Percentiles rank a stretch among this genome's conserved stretches.
These are phyloP conservation scores for Dicranocentrus wangi DNA, from an alignment of 2,888 invertebrate genomes.

Conservation along the genomic window DNA sequence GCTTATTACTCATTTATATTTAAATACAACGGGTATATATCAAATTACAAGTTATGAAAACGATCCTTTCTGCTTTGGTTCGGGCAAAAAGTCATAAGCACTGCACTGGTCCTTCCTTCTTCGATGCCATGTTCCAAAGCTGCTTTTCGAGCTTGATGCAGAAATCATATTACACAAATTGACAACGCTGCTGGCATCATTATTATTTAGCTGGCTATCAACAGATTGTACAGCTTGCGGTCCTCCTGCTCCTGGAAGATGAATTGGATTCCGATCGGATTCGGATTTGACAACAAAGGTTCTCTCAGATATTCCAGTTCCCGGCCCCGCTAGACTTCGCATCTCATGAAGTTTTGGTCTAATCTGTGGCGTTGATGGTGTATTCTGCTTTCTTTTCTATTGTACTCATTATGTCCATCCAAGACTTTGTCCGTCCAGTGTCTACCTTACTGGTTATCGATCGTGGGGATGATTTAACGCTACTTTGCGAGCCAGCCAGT, in stretches of 20 bases:
- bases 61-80: slow-evolving; percentile 13
- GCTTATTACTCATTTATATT: no score
- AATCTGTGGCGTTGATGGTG: no score
- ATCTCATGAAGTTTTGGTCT: neutral
- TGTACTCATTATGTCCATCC: no score
- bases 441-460: no score
- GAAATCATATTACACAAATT: neutral
- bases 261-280: neutral
- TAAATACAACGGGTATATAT: no score
- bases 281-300: neutral
- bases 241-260: neutral
- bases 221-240: no score
- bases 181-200: neutral
- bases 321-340: neutral
- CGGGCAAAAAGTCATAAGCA: slow-evolving; percentile 51
- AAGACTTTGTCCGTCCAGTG: no score
- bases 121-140: slow-evolving; percentile 54
- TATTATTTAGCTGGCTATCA: neutral
- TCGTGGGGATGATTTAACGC: neutral
- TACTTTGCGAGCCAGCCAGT: neutral
- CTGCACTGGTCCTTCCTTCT: slow-evolving; percentile 38
- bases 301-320: neutral
- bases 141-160: slow-evolving; percentile 48
- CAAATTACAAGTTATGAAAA: no score
- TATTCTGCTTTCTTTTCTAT: no score